Conservation (phyloP, 2,888 invertebrate genomes). For the Metalampra italica region DNA sequence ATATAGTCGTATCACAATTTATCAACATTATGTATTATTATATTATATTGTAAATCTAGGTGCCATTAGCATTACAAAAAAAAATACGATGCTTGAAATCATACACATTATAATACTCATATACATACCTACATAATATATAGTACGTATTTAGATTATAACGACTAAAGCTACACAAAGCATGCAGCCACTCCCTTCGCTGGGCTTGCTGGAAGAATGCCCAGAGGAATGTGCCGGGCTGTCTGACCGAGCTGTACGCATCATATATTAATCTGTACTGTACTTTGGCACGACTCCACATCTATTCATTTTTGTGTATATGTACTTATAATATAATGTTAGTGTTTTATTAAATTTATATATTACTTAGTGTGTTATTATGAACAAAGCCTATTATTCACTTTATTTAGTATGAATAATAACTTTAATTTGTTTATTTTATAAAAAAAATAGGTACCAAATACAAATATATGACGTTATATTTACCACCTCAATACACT, state of each 20-base stretch:
- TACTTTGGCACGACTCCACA: conserved; percentile 3
- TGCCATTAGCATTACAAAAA: too few species aligned
- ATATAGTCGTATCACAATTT: not conserved
- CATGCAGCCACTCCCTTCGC: conserved; percentile 44
- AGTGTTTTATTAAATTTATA: too few species aligned
- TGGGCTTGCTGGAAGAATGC: conserved; percentile 21
- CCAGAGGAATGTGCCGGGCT: conserved; percentile 16
- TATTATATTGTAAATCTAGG: not conserved
- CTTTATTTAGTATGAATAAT: too few species aligned
- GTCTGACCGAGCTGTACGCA: conserved; percentile 14
- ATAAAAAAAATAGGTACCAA: too few species aligned
- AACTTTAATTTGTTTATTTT: too few species aligned
- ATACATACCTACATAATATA: not conserved
- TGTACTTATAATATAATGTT: too few species aligned
- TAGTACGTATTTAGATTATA: not conserved
- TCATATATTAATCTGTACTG: conserved; percentile 11
- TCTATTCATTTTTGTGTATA: too few species aligned
- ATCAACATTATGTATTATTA: not conserved
- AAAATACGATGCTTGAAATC: too few species aligned
- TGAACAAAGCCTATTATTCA: not conserved
- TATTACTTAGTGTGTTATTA: not conserved
- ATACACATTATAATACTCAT: not conserved
- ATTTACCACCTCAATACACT: too few species aligned
- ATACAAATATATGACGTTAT: too few species aligned
- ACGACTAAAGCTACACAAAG: conserved; percentile 24